A percentile compares a stretch with the other conserved stretches of the same genome.
Evolutionary conservation across 2,113 vertebrate genomes (phyloP).

Genomic region (Silurus meridionalis): DNA sequence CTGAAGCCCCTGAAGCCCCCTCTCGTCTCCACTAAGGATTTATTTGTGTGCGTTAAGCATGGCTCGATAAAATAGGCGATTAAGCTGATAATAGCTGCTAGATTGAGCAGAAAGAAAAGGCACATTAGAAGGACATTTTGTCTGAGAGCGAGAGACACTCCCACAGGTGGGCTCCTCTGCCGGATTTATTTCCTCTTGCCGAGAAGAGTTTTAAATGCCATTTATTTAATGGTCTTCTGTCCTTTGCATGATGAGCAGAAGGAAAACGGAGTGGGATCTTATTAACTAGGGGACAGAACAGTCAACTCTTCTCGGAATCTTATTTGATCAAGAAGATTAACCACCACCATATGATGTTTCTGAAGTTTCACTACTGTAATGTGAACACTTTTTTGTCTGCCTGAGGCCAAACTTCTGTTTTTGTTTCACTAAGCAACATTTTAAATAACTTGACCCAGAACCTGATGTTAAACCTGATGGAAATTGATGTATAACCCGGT

Average conservation of each 20-base stretch:
- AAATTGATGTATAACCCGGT: no score
- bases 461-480: no score
- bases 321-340: not conserved
- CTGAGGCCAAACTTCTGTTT: not conserved
- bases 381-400: not conserved
- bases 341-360: not conserved
- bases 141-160: not conserved
- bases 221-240: constrained; percentile 19
- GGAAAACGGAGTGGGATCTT: not conserved
- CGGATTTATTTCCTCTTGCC: constrained; percentile 28
- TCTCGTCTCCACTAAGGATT: not conserved
- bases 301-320: not conserved
- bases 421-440: not conserved
- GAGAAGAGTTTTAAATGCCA: constrained; percentile 27
- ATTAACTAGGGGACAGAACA: not conserved
- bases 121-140: constrained; percentile 29
- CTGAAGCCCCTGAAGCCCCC: not conserved
- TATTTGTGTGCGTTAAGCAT: constrained; percentile 30
- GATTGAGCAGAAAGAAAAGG: constrained; percentile 20
- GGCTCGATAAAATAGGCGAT: constrained; percentile 29
- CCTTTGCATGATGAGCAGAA: not conserved
- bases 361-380: not conserved
- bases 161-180: constrained; percentile 11
- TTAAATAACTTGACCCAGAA: not conserved
- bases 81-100: constrained; percentile 32